Conservation (phyloP, 2,888 invertebrate genomes). For the Homarus gammarus region DNA sequence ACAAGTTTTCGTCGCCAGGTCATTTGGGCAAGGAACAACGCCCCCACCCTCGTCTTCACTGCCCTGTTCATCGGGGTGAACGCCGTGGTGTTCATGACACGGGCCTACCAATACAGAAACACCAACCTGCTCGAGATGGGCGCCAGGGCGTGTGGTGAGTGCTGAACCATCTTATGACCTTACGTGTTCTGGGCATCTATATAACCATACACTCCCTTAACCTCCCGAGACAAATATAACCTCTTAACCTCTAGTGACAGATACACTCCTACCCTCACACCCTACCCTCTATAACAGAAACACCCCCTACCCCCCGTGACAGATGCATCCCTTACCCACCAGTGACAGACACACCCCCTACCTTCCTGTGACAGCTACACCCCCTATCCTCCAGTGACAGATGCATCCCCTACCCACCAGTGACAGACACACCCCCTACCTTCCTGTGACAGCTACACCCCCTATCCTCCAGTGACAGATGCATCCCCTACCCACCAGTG, state of each 20-base stretch:
- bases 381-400: too few relatives aligned
- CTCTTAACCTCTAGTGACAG: neutral
- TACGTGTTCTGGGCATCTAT: too few relatives aligned
- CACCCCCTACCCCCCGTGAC: neutral
- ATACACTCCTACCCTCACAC: neutral
- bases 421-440: too few relatives aligned
- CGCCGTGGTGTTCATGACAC: conserved; percentile 71
- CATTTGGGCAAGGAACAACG: conserved; percentile 73
- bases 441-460: neutral
- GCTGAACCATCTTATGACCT: too few relatives aligned
- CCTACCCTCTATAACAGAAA: neutral
- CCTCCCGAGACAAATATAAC: too few relatives aligned
- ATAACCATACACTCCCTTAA: too few relatives aligned
- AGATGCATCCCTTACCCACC: neutral
- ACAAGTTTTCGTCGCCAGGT: conserved; percentile 31
- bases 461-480: neutral
- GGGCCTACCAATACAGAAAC: conserved; percentile 76
- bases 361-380: too few relatives aligned
- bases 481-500: neutral
- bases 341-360: too few relatives aligned
- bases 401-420: too few relatives aligned
- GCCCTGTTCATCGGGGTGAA: conserved; percentile 72
- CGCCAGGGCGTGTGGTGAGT: conserved; percentile 76
- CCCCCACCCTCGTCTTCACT: conserved; percentile 73
- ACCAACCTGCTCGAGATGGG: conserved; percentile 73